phyloP scores from a whole-genome alignment of 2,888 invertebrate genomes.

The Entomobrya proxima region DNA sequence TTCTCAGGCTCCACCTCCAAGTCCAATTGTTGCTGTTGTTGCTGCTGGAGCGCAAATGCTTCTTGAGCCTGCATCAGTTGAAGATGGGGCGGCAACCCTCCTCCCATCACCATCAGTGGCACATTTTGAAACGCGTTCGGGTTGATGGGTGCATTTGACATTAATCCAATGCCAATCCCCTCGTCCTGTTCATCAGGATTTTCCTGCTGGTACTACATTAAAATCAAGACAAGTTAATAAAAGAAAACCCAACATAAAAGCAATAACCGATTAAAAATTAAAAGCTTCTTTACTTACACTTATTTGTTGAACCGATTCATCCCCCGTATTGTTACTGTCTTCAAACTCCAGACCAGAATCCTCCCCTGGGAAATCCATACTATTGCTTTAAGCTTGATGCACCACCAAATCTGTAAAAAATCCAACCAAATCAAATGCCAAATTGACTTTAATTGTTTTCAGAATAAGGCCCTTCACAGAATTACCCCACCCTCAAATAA shows the following conservation, averaged over 20 bases:
- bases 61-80: conserved; percentile 68
- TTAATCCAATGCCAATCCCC: conserved; percentile 63
- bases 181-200: conserved; percentile 71
- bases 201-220: conserved; percentile 62
- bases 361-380: conserved; percentile 70
- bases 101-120: conserved; percentile 30
- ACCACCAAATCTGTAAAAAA: neutral
- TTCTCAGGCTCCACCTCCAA: conserved; percentile 46
- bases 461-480: too few relatives aligned
- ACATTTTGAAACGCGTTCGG: conserved; percentile 47
- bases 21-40: conserved; percentile 52
- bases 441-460: too few relatives aligned
- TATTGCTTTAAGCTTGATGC: neutral
- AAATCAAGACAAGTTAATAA: neutral
- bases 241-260: neutral
- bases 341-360: conserved; percentile 73
- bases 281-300: conserved; percentile 31
- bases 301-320: conserved; percentile 70
- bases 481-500: too few relatives aligned
- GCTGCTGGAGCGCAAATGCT: conserved; percentile 56
- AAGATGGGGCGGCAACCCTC: conserved; percentile 66
- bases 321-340: conserved; percentile 69
- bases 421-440: neutral
- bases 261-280: neutral
- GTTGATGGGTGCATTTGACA: conserved; percentile 39